A percentile compares a stretch with the other conserved stretches of the same genome.
These are phyloP conservation scores for Coluber constrictor DNA, from an alignment of 2,797 vertebrate genomes.

Conservation along the genomic window DNA sequence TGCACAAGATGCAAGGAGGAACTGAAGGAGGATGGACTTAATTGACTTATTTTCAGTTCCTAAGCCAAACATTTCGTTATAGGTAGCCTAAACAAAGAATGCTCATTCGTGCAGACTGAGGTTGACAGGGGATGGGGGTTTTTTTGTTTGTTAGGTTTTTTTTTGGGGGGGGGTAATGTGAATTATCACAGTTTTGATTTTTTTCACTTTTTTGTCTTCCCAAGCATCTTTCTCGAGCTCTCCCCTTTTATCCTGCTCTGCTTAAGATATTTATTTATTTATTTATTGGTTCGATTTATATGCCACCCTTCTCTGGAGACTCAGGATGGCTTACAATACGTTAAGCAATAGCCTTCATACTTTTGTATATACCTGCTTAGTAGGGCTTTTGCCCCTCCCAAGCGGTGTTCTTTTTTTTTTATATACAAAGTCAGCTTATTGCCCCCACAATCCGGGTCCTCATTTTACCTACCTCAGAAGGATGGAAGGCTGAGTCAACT, in stretches of 20 bases:
- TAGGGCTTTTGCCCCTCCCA: too few relatives aligned
- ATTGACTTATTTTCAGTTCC: constrained; percentile 46
- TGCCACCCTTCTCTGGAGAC: too few relatives aligned
- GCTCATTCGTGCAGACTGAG: not conserved
- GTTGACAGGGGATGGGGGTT: constrained; percentile 3
- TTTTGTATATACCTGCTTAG: too few relatives aligned
- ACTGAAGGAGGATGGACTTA: constrained; percentile 33
- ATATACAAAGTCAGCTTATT: too few relatives aligned
- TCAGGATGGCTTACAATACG: too few relatives aligned
- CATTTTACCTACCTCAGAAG: too few relatives aligned
- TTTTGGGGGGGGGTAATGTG: not conserved
- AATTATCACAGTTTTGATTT: constrained; percentile 10
- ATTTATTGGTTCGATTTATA: too few relatives aligned
- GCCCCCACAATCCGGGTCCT: too few relatives aligned
- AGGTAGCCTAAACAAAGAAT: constrained; percentile 17
- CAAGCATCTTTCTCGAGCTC: not conserved
- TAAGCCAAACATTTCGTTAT: constrained; percentile 35
- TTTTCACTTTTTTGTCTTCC: not conserved
- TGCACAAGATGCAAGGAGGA: not conserved
- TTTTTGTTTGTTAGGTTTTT: too few relatives aligned
- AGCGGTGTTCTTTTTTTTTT: too few relatives aligned
- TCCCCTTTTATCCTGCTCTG: not conserved
- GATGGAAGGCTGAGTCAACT: too few relatives aligned
- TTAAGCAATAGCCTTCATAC: too few relatives aligned
- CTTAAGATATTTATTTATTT: not conserved